Evolutionary conservation across 2,888 invertebrate species (phyloP).

Genomic region (Andrena hattorfiana): DNA sequence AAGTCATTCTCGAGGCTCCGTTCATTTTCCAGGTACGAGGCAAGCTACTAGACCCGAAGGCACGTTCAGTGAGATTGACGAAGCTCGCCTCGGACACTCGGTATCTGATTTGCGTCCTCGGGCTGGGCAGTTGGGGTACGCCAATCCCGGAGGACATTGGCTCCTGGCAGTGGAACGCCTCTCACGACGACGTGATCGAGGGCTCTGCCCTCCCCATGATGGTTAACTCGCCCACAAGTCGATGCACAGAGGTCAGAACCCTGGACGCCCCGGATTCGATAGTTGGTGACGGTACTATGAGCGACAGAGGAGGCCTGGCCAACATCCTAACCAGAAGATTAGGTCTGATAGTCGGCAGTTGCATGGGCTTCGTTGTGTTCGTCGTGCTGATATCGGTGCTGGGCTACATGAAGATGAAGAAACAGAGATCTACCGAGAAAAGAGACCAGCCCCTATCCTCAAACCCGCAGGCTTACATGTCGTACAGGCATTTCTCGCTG

Average conservation of each 20-base stretch:
- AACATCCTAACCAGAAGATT: slow-evolving; percentile 93
- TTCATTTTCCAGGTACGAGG: slow-evolving; percentile 89
- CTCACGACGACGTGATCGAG: slow-evolving; percentile 88
- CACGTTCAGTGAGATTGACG: slow-evolving; percentile 91
- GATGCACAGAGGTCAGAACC: slow-evolving; percentile 92
- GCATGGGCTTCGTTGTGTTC: slow-evolving; percentile 94
- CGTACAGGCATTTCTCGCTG: slow-evolving; percentile 91
- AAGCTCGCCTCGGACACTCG: slow-evolving; percentile 92
- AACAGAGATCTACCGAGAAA: slow-evolving; percentile 91
- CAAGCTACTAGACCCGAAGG: slow-evolving; percentile 90
- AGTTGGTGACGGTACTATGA: slow-evolving; percentile 86
- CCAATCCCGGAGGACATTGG: slow-evolving; percentile 85
- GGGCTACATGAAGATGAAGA: slow-evolving; percentile 94
- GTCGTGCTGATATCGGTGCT: slow-evolving; percentile 93
- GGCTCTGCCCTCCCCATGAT: slow-evolving; percentile 87
- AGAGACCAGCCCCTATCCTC: slow-evolving; percentile 87
- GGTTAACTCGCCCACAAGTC: slow-evolving; percentile 90
- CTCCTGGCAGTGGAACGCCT: slow-evolving; percentile 80
- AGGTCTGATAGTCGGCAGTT: slow-evolving; percentile 94
- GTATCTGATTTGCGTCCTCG: slow-evolving; percentile 95
- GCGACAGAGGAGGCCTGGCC: slow-evolving; percentile 89
- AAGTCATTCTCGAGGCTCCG: neutral
- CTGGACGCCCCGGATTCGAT: slow-evolving; percentile 90
- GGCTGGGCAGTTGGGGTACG: slow-evolving; percentile 90
- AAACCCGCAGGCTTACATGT: slow-evolving; percentile 92